These are phyloP conservation scores for Protomyctophum bolini DNA, from an alignment of 2,113 vertebrate genomes.

Conservation along the genomic window DNA sequence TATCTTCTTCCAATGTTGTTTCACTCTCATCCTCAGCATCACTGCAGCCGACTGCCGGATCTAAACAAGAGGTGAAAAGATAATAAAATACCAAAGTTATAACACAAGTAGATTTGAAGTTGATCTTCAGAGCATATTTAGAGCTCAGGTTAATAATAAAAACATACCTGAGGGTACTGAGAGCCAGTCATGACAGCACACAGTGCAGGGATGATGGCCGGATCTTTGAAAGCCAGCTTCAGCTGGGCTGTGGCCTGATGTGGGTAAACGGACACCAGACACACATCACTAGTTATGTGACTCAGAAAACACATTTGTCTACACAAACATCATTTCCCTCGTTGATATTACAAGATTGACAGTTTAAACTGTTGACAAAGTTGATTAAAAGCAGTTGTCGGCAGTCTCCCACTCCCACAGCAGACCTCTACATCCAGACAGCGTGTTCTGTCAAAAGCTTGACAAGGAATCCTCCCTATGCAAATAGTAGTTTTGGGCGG, in stretches of 20 bases:
- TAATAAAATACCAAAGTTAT: neutral
- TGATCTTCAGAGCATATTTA: neutral
- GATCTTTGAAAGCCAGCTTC: constrained; percentile 83
- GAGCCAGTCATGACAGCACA: constrained; percentile 83
- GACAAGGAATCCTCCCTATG: constrained; percentile 18
- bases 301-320: neutral
- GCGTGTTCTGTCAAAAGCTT: neutral
- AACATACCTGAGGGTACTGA: constrained; percentile 80
- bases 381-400: neutral
- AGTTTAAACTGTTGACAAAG: neutral
- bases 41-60: constrained; percentile 88
- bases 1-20: constrained; percentile 85
- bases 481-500: neutral
- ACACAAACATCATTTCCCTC: neutral
- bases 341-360: neutral
- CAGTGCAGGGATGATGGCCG: constrained; percentile 81
- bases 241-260: constrained; percentile 85
- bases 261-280: neutral
- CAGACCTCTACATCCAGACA: neutral
- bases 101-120: neutral
- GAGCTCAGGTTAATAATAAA: neutral
- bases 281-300: neutral
- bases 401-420: too few species aligned
- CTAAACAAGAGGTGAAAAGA: constrained; percentile 64
- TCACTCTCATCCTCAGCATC: constrained; percentile 83